phyloP scores from a whole-genome alignment of 2,888 invertebrate species.

The Brachyopa scutellaris region DNA sequence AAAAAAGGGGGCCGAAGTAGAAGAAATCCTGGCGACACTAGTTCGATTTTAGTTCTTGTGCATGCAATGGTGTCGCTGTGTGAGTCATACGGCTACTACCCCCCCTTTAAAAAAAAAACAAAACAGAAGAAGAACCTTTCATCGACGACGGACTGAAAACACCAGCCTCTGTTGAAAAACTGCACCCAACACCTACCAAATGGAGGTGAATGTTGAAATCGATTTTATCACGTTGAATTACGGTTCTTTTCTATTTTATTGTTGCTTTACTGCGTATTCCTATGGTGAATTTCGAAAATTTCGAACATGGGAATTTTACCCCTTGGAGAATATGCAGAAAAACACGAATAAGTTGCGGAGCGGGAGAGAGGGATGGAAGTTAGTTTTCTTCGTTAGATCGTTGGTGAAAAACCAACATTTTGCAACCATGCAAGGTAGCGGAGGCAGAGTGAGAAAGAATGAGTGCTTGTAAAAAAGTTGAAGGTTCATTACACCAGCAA shows the following conservation, averaged over 20 bases:
- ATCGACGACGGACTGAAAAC: slow-evolving; percentile 11
- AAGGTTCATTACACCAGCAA: slow-evolving; percentile 75
- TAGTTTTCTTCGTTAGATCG: not conserved
- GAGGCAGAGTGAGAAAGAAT: not conserved
- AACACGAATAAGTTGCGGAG: too few species aligned
- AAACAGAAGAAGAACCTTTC: slow-evolving; percentile 23
- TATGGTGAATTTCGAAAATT: slow-evolving; percentile 48
- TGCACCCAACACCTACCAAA: slow-evolving; percentile 42
- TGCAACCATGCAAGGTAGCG: too few species aligned
- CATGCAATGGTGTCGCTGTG: slow-evolving; percentile 50
- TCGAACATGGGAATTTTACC: slow-evolving; percentile 36
- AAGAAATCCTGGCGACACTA: slow-evolving; percentile 70
- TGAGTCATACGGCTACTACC: slow-evolving; percentile 48
- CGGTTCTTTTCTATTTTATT: too few species aligned
- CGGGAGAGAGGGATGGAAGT: not conserved
- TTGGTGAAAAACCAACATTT: slow-evolving; percentile 61
- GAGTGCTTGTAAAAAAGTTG: slow-evolving; percentile 60
- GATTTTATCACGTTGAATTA: slow-evolving; percentile 53
- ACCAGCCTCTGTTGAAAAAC: slow-evolving; percentile 30
- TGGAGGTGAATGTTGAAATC: slow-evolving; percentile 62
- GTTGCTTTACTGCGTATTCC: slow-evolving; percentile 64
- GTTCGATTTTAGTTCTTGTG: slow-evolving; percentile 55
- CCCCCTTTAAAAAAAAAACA: too few species aligned
- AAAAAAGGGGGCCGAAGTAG: slow-evolving; percentile 31
- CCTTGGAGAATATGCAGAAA: slow-evolving; percentile 1